phyloP scores from a whole-genome alignment of 2,888 invertebrate genomes.

The Sclerodermus sp. region DNA sequence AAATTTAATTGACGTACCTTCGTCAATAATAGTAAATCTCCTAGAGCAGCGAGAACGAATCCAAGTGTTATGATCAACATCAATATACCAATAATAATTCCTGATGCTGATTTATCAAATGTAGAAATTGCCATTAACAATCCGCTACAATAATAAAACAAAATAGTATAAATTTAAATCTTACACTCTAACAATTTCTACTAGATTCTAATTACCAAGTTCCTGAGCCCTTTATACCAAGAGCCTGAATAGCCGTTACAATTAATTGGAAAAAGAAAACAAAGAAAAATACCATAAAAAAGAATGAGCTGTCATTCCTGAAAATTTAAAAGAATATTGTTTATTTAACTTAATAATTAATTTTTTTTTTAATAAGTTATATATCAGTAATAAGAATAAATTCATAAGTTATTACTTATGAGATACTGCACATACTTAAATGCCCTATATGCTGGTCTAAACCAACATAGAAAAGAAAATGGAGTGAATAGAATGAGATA shows the following conservation, averaged over 20 bases:
- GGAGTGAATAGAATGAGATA: constrained; percentile 91
- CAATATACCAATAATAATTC: constrained; percentile 75
- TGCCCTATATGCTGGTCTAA: constrained; percentile 97
- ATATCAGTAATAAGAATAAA: neutral
- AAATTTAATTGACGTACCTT: constrained; percentile 67
- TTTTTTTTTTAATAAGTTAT: constrained; percentile 2
- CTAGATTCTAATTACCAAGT: constrained; percentile 70
- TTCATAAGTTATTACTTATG: neutral
- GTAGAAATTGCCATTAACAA: constrained; percentile 74
- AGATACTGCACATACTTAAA: constrained; percentile 79
- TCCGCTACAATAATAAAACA: constrained; percentile 64
- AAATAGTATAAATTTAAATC: constrained; percentile 8
- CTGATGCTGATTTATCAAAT: constrained; percentile 63
- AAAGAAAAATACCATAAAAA: constrained; percentile 99
- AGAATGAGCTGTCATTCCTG: constrained; percentile 97
- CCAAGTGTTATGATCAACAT: constrained; percentile 77
- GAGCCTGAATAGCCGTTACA: constrained; percentile 82
- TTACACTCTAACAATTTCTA: constrained; percentile 7
- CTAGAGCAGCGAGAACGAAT: constrained; percentile 74
- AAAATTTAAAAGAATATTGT: constrained; percentile 30
- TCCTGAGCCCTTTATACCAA: constrained; percentile 83
- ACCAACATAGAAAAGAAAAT: constrained; percentile 98
- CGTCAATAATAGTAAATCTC: constrained; percentile 80
- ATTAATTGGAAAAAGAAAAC: constrained; percentile 96
- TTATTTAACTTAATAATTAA: constrained; percentile 6